These are phyloP conservation scores for Manis javanica DNA, from an alignment of 2,797 vertebrate species.

Conservation along the genomic window DNA sequence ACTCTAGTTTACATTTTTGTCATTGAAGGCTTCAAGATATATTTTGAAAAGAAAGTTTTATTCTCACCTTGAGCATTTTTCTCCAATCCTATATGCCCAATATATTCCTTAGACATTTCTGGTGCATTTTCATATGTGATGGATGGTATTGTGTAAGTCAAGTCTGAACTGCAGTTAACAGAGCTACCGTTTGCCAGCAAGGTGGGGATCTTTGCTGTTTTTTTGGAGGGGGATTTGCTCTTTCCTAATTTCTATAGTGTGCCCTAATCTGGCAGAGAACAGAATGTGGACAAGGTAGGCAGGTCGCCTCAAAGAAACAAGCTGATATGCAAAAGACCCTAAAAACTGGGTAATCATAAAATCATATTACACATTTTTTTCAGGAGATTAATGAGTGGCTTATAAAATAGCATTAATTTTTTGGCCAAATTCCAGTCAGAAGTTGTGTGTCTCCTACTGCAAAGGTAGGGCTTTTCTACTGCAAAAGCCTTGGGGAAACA, in stretches of 20 bases:
- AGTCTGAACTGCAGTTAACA: neutral
- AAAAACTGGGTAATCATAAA: conserved; percentile 49
- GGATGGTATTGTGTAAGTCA: neutral
- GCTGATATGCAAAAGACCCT: neutral
- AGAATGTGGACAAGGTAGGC: neutral
- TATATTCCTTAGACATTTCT: neutral
- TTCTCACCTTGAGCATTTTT: neutral
- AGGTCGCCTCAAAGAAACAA: neutral
- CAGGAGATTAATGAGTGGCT: conserved; percentile 62
- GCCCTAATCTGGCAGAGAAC: neutral
- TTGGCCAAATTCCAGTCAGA: conserved; percentile 63
- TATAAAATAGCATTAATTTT: conserved; percentile 69
- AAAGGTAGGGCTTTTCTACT: neutral
- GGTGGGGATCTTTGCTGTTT: neutral
- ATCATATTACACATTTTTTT: conserved; percentile 33
- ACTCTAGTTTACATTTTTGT: neutral
- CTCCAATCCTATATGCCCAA: neutral
- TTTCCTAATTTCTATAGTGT: neutral
- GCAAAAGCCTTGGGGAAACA: neutral
- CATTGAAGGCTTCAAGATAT: neutral
- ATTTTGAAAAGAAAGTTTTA: neutral
- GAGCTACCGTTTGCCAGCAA: neutral
- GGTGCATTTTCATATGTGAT: neutral
- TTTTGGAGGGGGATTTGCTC: neutral
- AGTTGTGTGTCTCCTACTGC: conserved; percentile 34